Percentiles rank a stretch among this genome's conserved stretches.
phyloP scores from a whole-genome alignment of 2,888 invertebrate genomes.

The Monoplex corrugatus region DNA sequence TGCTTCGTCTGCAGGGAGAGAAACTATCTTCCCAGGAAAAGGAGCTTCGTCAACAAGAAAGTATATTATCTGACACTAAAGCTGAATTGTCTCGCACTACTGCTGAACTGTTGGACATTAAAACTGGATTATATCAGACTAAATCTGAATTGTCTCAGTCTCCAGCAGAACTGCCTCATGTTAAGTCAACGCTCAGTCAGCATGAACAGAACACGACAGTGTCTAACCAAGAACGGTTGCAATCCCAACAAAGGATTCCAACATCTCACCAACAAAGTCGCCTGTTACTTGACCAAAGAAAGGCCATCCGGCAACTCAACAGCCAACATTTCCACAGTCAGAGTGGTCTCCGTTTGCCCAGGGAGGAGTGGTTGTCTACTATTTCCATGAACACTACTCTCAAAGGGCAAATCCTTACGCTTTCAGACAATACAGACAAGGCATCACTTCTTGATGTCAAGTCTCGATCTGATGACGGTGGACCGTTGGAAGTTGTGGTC shows the following conservation, averaged over 20 bases:
- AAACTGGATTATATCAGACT: too few species aligned
- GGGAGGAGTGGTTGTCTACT: too few species aligned
- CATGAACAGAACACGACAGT: too few species aligned
- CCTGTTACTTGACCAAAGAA: background rate
- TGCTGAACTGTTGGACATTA: too few species aligned
- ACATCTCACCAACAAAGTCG: background rate
- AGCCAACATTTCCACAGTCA: background rate
- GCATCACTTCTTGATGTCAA: background rate
- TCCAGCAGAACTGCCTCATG: too few species aligned
- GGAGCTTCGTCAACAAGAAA: background rate
- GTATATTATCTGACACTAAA: too few species aligned
- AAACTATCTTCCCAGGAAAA: background rate
- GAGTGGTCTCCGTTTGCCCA: background rate
- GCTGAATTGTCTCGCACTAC: too few species aligned
- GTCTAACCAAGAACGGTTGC: background rate
- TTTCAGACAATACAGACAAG: background rate
- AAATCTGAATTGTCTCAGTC: too few species aligned
- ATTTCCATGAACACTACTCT: background rate
- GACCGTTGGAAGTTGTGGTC: background rate
- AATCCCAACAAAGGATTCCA: background rate
- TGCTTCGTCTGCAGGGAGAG: background rate
- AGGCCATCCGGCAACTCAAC: background rate
- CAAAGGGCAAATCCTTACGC: background rate
- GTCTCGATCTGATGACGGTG: conserved; percentile 11
- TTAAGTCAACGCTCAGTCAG: too few species aligned